A percentile compares a stretch with the other conserved stretches of the same genome.
Evolutionary conservation across 2,113 vertebrate genomes (phyloP).

Genomic region (Hepsetus odoe): DNA sequence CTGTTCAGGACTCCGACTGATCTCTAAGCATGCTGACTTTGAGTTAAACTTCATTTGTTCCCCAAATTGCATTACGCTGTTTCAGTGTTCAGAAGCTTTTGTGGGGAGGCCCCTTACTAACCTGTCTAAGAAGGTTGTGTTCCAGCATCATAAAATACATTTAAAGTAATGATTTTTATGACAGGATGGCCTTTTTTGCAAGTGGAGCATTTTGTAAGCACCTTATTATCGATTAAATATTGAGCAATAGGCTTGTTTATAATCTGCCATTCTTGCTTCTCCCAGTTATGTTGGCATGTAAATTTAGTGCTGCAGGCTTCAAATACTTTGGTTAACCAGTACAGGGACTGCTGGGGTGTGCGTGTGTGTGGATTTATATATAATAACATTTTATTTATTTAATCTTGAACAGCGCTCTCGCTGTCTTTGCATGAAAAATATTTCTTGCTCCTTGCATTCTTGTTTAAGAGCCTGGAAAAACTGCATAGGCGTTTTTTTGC

Average conservation of each 20-base stretch:
- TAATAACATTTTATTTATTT: neutral
- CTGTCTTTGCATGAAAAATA: slow-evolving; percentile 29
- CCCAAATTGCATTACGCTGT: neutral
- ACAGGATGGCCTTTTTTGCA: neutral
- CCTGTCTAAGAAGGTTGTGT: neutral
- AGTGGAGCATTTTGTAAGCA: too few relatives aligned
- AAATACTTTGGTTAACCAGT: slow-evolving; percentile 30
- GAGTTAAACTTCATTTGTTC: neutral
- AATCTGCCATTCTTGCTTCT: slow-evolving; percentile 37
- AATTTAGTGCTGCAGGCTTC: slow-evolving; percentile 27
- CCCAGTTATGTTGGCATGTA: slow-evolving; percentile 39
- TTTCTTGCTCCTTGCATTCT: slow-evolving; percentile 40
- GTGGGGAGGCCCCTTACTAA: neutral
- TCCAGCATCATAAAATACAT: neutral
- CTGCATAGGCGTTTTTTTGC: slow-evolving; percentile 22
- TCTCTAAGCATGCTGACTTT: neutral
- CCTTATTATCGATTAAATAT: neutral
- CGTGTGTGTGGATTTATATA: too few relatives aligned
- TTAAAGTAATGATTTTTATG: neutral
- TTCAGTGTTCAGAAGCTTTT: neutral
- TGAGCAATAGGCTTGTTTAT: neutral
- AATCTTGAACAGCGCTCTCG: neutral
- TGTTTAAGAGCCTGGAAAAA: slow-evolving; percentile 26
- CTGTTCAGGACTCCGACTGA: neutral
- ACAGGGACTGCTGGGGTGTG: slow-evolving; percentile 17